Conservation (phyloP, 2,797 vertebrate species). For the Staurois parvus region DNA sequence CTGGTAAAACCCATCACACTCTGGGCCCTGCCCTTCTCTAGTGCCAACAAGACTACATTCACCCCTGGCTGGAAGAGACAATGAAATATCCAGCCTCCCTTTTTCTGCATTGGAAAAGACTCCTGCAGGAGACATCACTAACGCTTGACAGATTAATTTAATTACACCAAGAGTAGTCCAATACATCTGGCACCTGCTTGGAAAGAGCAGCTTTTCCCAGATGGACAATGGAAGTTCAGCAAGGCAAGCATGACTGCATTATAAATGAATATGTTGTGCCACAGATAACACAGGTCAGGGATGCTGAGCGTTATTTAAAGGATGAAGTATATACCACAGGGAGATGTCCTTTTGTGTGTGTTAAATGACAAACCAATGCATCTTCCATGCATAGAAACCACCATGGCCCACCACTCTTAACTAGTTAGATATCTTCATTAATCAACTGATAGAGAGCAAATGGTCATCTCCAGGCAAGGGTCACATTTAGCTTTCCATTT, state of each 20-base stretch:
- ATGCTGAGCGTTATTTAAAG: slow-evolving; percentile 31
- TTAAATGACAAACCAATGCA: slow-evolving; percentile 62
- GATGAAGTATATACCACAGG: slow-evolving; percentile 35
- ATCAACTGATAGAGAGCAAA: not conserved
- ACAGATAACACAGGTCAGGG: not conserved
- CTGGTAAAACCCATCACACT: slow-evolving; percentile 29
- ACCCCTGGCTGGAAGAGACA: slow-evolving; percentile 21
- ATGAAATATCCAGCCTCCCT: slow-evolving; percentile 12
- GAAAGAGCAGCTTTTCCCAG: slow-evolving; percentile 49
- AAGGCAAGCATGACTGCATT: slow-evolving; percentile 46
- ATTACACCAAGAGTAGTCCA: slow-evolving; percentile 53
- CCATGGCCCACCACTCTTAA: not conserved
- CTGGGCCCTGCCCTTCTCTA: slow-evolving; percentile 27
- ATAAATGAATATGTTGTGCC: not conserved
- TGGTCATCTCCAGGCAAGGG: slow-evolving; percentile 13
- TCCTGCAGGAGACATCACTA: slow-evolving; percentile 48
- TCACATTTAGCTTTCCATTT: not conserved
- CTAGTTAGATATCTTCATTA: slow-evolving; percentile 4
- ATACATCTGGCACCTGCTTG: slow-evolving; percentile 51
- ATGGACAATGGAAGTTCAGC: slow-evolving; percentile 19
- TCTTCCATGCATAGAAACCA: slow-evolving; percentile 35
- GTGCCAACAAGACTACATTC: slow-evolving; percentile 33
- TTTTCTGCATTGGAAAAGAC: slow-evolving; percentile 24
- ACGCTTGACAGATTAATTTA: slow-evolving; percentile 54
- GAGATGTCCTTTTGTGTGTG: slow-evolving; percentile 30